Percentiles rank a stretch among this genome's conserved stretches.
These are phyloP conservation scores for Ethmia dodecea DNA, from an alignment of 2,888 invertebrate species.

Conservation along the genomic window DNA sequence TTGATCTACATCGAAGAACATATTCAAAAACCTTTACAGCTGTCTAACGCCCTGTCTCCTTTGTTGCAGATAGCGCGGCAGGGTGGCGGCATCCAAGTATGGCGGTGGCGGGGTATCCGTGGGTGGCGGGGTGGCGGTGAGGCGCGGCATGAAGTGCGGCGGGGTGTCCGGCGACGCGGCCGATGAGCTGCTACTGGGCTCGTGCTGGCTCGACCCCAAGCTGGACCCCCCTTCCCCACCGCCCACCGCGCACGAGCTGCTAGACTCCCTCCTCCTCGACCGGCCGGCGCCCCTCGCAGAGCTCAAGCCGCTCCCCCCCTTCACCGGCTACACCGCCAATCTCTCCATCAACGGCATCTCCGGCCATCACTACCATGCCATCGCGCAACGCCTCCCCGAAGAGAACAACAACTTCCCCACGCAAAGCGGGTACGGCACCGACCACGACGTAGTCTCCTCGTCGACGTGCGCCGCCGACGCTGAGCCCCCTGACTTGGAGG, in stretches of 20 bases:
- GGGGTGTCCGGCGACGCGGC: conserved; percentile 74
- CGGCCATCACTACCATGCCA: conserved; percentile 91
- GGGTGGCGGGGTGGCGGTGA: conserved; percentile 50
- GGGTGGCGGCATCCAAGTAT: conserved; percentile 76
- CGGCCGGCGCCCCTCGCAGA: conserved; percentile 85
- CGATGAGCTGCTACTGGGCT: conserved; percentile 84
- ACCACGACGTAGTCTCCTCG: conserved; percentile 86
- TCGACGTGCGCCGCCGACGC: conserved; percentile 83
- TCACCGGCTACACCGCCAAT: conserved; percentile 91
- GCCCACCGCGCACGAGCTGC: conserved; percentile 80
- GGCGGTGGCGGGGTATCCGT: conserved; percentile 56
- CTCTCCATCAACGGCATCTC: conserved; percentile 92
- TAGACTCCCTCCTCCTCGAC: conserved; percentile 82
- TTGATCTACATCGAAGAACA: too few species aligned
- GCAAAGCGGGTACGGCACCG: conserved; percentile 78
- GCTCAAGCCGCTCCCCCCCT: conserved; percentile 88
- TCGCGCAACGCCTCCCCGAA: conserved; percentile 85
- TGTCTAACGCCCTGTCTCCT: conserved; percentile 12
- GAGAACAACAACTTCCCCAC: conserved; percentile 84
- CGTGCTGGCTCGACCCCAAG: conserved; percentile 84
- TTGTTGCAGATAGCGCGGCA: conserved; percentile 64
- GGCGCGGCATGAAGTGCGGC: conserved; percentile 78
- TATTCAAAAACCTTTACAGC: too few species aligned
- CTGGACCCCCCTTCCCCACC: conserved; percentile 63
- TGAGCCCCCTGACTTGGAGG: conserved; percentile 78